A percentile compares a stretch with the other conserved stretches of the same genome.
These are phyloP conservation scores for Nomia melanderi DNA, from an alignment of 1,140 invertebrate species.

Conservation along the genomic window DNA sequence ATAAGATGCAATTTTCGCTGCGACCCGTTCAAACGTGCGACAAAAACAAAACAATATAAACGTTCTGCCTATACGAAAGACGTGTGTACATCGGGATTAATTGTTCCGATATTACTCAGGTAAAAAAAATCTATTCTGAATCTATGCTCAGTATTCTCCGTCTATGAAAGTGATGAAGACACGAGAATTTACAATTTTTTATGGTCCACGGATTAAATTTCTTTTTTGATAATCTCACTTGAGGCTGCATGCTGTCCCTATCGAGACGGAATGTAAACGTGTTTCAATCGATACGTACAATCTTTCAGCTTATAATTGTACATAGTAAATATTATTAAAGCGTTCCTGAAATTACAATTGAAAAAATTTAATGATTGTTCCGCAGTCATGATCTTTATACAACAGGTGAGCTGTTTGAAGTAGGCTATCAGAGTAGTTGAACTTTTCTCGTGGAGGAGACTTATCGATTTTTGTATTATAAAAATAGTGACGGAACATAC, in stretches of 20 bases:
- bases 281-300: conserved; percentile 16
- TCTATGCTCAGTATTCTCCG: conserved; percentile 24
- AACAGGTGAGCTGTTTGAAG: not conserved
- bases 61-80: conserved; percentile 43
- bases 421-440: not conserved
- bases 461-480: too few species aligned
- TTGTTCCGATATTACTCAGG: conserved; percentile 59
- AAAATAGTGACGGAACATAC: too few species aligned
- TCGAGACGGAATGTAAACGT: conserved; percentile 36
- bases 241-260: conserved; percentile 57
- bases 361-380: conserved; percentile 32
- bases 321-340: conserved; percentile 23
- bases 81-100: conserved; percentile 49
- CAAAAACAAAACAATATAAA: conserved; percentile 1
- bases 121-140: conserved; percentile 58
- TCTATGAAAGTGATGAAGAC: conserved; percentile 15
- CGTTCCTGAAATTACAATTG: conserved; percentile 12
- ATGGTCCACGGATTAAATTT: conserved; percentile 27
- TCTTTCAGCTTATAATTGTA: conserved; percentile 39
- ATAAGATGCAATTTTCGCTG: not conserved
- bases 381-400: conserved; percentile 14
- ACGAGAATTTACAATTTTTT: not conserved
- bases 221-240: conserved; percentile 44
- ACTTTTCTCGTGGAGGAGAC: too few species aligned
- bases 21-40: conserved; percentile 25